Evolutionary conservation across 2,113 vertebrate genomes (phyloP).

Genomic region (Climacteris rufus): DNA sequence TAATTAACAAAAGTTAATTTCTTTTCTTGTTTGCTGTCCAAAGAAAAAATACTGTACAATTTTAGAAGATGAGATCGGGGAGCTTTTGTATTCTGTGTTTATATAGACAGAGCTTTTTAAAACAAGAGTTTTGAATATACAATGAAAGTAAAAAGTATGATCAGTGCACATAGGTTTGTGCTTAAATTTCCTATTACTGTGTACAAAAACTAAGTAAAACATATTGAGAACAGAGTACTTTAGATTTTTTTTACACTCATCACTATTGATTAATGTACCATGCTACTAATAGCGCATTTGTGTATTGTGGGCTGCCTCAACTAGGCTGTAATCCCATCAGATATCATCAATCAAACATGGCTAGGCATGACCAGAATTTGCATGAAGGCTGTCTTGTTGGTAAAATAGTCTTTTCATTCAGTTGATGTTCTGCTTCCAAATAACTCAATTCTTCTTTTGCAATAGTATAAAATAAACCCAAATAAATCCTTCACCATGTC

Average conservation of each 20-base stretch:
- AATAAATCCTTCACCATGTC: neutral
- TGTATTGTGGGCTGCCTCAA: neutral
- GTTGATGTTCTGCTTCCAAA: neutral
- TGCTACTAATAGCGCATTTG: neutral
- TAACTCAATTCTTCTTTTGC: neutral
- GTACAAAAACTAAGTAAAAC: neutral
- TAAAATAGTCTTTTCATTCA: neutral
- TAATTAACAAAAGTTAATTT: conserved; percentile 43
- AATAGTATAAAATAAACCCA: neutral
- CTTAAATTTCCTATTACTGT: neutral
- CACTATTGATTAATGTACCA: neutral
- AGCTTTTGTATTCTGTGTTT: neutral
- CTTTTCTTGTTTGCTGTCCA: neutral
- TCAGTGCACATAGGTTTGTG: neutral
- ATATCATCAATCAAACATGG: neutral
- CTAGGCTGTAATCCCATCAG: neutral
- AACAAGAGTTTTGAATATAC: neutral
- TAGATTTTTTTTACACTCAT: neutral
- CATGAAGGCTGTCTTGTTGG: neutral
- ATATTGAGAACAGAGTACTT: neutral
- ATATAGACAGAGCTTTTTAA: neutral
- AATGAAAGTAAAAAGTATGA: neutral
- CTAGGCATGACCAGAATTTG: neutral
- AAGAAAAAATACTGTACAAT: neutral
- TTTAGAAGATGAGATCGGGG: neutral